phyloP scores from a whole-genome alignment of 2,113 vertebrate genomes.

The Melospiza georgiana region DNA sequence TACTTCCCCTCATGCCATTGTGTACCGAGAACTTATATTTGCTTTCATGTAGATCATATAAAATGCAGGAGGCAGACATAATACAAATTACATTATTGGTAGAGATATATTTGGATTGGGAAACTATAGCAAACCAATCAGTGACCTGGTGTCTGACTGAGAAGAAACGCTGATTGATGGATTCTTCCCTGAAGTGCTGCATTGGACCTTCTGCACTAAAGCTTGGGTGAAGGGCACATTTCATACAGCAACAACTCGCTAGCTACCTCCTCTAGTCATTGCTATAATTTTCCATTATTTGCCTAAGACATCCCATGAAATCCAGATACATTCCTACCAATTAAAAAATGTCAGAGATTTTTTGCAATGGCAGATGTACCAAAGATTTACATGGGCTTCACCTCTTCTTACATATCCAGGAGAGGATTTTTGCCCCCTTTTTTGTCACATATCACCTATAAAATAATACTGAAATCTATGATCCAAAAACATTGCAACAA shows the following conservation, averaged over 20 bases:
- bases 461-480: neutral
- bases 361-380: neutral
- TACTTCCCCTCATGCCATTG: neutral
- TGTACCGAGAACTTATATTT: neutral
- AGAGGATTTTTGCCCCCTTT: neutral
- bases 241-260: neutral
- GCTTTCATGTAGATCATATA: slow-evolving; percentile 14
- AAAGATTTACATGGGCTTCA: neutral
- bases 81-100: neutral
- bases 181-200: neutral
- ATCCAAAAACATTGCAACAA: neutral
- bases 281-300: neutral
- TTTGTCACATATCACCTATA: neutral
- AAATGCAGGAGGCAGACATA: neutral
- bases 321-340: neutral
- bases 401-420: neutral
- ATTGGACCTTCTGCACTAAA: neutral
- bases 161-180: neutral
- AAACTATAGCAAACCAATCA: neutral
- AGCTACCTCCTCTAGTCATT: neutral
- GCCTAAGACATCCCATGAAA: neutral
- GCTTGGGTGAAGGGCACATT: neutral
- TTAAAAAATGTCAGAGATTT: neutral
- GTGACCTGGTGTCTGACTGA: neutral
- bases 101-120: neutral